Conservation (phyloP, 2,888 invertebrate genomes). For the Nematopogon swammerdamellus region DNA sequence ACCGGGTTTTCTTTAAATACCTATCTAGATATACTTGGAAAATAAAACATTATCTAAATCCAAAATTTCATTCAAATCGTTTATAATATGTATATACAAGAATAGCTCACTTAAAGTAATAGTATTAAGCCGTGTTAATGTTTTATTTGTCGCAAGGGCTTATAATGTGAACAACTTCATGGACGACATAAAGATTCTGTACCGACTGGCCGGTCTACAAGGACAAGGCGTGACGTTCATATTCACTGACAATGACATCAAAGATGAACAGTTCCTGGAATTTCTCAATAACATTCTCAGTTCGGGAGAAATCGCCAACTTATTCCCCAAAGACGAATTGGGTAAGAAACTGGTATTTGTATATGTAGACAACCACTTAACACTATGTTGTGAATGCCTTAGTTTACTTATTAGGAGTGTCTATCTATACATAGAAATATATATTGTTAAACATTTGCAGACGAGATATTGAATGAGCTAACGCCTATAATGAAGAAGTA, state of each 20-base stretch:
- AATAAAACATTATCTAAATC: too few species aligned
- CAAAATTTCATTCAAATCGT: too few species aligned
- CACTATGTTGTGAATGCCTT: too few species aligned
- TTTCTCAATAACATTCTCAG: slow-evolving; percentile 86
- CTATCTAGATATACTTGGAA: too few species aligned
- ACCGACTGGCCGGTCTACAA: slow-evolving; percentile 72
- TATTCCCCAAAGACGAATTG: slow-evolving; percentile 85
- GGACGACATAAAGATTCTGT: slow-evolving; percentile 82
- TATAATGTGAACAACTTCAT: slow-evolving; percentile 79
- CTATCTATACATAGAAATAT: too few species aligned
- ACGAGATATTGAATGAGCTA: slow-evolving; percentile 76
- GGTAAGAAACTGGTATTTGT: slow-evolving; percentile 27
- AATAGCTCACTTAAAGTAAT: too few species aligned
- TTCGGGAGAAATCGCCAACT: slow-evolving; percentile 86
- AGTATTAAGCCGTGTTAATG: too few species aligned
- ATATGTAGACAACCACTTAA: too few species aligned
- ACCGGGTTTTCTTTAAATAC: too few species aligned
- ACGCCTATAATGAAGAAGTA: slow-evolving; percentile 80
- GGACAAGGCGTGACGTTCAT: slow-evolving; percentile 79
- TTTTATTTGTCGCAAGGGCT: too few species aligned
- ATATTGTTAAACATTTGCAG: slow-evolving; percentile 32
- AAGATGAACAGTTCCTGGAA: slow-evolving; percentile 86
- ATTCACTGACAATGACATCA: slow-evolving; percentile 90
- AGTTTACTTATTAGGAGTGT: too few species aligned
- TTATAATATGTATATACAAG: too few species aligned